Conservation (phyloP, 2,113 vertebrate genomes). For the Pionites leucogaster region DNA sequence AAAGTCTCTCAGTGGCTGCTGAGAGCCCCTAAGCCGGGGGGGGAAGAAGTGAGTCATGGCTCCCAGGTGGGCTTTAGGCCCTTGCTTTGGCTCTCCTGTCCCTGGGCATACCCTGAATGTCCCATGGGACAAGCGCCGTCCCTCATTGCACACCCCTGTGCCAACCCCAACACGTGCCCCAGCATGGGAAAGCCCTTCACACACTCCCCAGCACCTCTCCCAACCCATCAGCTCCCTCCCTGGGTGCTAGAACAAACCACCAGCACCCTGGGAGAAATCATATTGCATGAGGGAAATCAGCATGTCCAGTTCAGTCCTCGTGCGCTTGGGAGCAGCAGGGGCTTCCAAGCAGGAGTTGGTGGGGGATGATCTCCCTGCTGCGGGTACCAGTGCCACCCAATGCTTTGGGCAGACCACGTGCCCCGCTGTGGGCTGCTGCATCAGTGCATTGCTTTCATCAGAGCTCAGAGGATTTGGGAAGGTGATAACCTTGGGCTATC, state of each 20-base stretch:
- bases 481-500: neutral
- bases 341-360: neutral
- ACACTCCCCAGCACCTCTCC: neutral
- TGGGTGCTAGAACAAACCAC: neutral
- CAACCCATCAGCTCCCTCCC: neutral
- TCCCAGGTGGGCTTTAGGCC: neutral
- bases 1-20: neutral
- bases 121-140: rapidly evolving
- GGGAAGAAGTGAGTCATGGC: neutral
- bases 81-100: neutral
- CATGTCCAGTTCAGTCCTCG: rapidly evolving
- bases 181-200: rapidly evolving
- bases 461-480: neutral
- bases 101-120: neutral
- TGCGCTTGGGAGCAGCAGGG: neutral
- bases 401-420: neutral
- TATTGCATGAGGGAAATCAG: neutral
- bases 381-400: neutral
- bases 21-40: neutral
- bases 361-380: neutral
- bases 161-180: rapidly evolving
- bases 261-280: neutral
- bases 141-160: neutral
- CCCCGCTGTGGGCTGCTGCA: neutral
- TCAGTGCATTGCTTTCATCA: neutral